A percentile compares a stretch with the other conserved stretches of the same genome.
Evolutionary conservation across 2,888 invertebrate species (phyloP).

Genomic region (Drosophila fulvimacula): DNA sequence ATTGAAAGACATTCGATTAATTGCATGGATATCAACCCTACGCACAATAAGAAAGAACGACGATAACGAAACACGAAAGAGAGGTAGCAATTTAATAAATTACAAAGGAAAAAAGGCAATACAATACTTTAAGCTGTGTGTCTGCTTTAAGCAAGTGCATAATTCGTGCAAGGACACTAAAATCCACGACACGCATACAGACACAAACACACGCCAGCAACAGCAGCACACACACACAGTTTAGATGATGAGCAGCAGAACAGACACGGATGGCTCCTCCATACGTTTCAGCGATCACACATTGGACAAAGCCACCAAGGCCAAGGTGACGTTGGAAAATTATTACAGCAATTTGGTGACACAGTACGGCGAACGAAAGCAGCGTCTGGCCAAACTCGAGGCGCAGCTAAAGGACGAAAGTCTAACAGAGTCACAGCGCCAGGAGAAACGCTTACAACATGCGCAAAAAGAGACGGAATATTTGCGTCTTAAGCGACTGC

Average conservation of each 20-base stretch:
- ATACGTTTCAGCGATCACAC: slow-evolving; percentile 98
- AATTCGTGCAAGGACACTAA: slow-evolving; percentile 55
- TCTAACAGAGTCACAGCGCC: slow-evolving; percentile 96
- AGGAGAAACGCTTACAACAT: slow-evolving; percentile 94
- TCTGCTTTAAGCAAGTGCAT: slow-evolving; percentile 65
- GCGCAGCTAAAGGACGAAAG: slow-evolving; percentile 98
- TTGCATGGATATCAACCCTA: slow-evolving; percentile 46
- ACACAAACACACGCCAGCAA: slow-evolving; percentile 33
- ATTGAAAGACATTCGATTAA: slow-evolving; percentile 39
- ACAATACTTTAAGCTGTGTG: slow-evolving; percentile 56
- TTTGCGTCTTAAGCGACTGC: slow-evolving; percentile 96
- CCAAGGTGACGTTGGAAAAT: slow-evolving; percentile 99
- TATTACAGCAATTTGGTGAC: slow-evolving; percentile 99
- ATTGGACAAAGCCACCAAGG: slow-evolving; percentile 99
- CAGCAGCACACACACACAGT: slow-evolving; percentile 49
- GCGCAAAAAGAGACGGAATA: slow-evolving; percentile 99
- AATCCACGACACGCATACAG: slow-evolving; percentile 43
- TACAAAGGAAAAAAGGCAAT: slow-evolving; percentile 64
- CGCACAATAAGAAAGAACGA: slow-evolving; percentile 58
- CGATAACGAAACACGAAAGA: slow-evolving; percentile 66
- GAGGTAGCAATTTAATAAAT: slow-evolving; percentile 71
- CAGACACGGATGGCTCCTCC: slow-evolving; percentile 84
- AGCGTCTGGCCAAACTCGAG: slow-evolving; percentile 96
- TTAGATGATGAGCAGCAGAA: slow-evolving; percentile 80
- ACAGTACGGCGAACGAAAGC: slow-evolving; percentile 98